Evolutionary conservation across 1,140 invertebrate genomes (phyloP).

Genomic region (Probaryconus sp.): DNA sequence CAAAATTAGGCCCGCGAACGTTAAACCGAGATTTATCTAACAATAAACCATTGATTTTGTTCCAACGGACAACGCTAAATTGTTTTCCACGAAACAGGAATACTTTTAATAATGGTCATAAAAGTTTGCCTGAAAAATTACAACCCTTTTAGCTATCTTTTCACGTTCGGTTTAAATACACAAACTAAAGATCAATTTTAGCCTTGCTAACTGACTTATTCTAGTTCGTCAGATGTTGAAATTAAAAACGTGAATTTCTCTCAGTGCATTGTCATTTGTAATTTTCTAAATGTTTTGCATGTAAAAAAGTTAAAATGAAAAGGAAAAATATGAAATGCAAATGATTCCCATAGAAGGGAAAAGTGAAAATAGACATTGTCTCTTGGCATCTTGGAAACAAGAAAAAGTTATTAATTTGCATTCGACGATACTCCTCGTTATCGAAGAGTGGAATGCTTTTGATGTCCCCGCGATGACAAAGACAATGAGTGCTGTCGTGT

Average conservation of each 20-base stretch:
- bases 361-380: too few species aligned
- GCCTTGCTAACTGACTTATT: too few species aligned
- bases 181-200: too few species aligned
- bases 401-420: constrained; percentile 51
- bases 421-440: constrained; percentile 43
- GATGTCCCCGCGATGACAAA: constrained; percentile 53
- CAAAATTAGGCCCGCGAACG: constrained; percentile 18
- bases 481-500: constrained; percentile 54
- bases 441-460: constrained; percentile 55
- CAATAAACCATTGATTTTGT: constrained; percentile 39
- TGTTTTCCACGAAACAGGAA: constrained; percentile 26
- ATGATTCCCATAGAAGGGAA: too few species aligned
- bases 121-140: constrained; percentile 17
- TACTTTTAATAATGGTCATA: constrained; percentile 36
- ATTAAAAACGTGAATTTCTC: too few species aligned
- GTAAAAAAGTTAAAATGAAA: too few species aligned
- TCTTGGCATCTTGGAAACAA: too few species aligned
- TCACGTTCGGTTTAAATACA: too few species aligned
- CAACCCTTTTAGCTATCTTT: background rate
- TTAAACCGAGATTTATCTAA: constrained; percentile 41
- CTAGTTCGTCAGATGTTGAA: too few species aligned
- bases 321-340: too few species aligned
- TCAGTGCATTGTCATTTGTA: too few species aligned
- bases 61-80: constrained; percentile 17
- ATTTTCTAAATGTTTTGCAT: too few species aligned